A percentile compares a stretch with the other conserved stretches of the same genome.
These are phyloP conservation scores for Craseonycteris thonglongyai DNA, from an alignment of 2,113 vertebrate species.

Conservation along the genomic window DNA sequence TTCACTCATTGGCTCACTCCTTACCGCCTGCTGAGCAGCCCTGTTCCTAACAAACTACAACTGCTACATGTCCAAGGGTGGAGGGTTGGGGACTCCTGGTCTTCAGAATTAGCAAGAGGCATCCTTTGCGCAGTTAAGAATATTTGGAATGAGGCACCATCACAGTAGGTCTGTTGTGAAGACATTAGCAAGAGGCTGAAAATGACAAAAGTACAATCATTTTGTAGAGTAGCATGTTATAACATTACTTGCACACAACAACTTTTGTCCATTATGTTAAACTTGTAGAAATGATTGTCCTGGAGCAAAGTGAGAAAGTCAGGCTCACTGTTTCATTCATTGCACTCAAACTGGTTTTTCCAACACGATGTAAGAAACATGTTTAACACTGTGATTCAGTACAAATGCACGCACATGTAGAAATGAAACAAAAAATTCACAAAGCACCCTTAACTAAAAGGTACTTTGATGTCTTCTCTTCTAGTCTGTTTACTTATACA, in stretches of 20 bases:
- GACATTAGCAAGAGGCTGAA: background rate
- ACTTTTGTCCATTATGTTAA: background rate
- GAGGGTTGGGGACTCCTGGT: no score
- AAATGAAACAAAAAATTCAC: background rate
- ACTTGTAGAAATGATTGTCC: background rate
- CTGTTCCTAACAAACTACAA: no score
- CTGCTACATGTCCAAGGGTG: no score
- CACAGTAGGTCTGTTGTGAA: background rate
- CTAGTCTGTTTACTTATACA: background rate
- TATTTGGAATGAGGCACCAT: background rate
- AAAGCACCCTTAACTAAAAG: background rate
- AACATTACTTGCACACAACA: background rate
- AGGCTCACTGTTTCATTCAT: background rate
- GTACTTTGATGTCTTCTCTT: background rate
- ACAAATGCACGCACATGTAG: background rate
- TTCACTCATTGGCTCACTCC: no score
- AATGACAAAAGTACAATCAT: background rate
- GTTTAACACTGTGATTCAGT: background rate
- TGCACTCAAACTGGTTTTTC: background rate
- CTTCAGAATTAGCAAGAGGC: background rate
- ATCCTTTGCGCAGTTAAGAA: background rate
- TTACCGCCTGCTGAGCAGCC: no score
- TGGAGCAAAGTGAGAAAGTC: background rate
- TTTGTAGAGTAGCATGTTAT: background rate
- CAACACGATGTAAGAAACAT: background rate